A percentile compares a stretch with the other conserved stretches of the same genome.
Evolutionary conservation across 2,888 invertebrate species (phyloP).

Genomic region (Hemicrepidius hirtus): DNA sequence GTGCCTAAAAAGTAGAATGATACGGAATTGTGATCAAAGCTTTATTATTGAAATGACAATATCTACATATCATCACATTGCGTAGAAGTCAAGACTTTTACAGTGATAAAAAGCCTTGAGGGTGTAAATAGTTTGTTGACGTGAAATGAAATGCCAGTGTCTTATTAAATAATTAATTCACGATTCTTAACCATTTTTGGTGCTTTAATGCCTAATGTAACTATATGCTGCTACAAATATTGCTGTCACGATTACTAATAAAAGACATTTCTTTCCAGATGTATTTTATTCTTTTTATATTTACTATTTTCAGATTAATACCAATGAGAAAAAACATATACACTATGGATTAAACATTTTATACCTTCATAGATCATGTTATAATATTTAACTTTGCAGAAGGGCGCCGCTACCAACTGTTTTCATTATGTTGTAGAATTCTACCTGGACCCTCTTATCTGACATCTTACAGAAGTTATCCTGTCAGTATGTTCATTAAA

Average conservation of each 20-base stretch:
- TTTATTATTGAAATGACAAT: slow-evolving; percentile 69
- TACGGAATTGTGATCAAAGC: slow-evolving; percentile 65
- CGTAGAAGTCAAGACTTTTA: slow-evolving; percentile 65
- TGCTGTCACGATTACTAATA: slow-evolving; percentile 58
- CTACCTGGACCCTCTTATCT: too few species aligned
- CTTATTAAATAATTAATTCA: slow-evolving; percentile 62
- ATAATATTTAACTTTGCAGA: too few species aligned
- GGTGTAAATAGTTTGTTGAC: slow-evolving; percentile 64
- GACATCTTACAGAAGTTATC: too few species aligned
- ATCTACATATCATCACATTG: slow-evolving; percentile 70
- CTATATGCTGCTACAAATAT: slow-evolving; percentile 67
- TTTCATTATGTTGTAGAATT: too few species aligned
- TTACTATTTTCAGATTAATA: not conserved
- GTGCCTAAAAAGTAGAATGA: slow-evolving; percentile 46
- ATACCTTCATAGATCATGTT: too few species aligned
- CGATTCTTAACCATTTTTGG: slow-evolving; percentile 65
- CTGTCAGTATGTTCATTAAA: too few species aligned
- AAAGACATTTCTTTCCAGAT: slow-evolving; percentile 55
- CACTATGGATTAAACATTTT: too few species aligned
- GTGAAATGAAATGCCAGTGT: slow-evolving; percentile 61
- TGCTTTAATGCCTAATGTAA: slow-evolving; percentile 69
- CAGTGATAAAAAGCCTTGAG: slow-evolving; percentile 70
- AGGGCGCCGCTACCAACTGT: too few species aligned
- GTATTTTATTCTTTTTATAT: slow-evolving; percentile 30
- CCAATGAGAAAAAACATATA: not conserved